Evolutionary conservation across 1,140 invertebrate species (phyloP).

Genomic region (Fopius arisanus): DNA sequence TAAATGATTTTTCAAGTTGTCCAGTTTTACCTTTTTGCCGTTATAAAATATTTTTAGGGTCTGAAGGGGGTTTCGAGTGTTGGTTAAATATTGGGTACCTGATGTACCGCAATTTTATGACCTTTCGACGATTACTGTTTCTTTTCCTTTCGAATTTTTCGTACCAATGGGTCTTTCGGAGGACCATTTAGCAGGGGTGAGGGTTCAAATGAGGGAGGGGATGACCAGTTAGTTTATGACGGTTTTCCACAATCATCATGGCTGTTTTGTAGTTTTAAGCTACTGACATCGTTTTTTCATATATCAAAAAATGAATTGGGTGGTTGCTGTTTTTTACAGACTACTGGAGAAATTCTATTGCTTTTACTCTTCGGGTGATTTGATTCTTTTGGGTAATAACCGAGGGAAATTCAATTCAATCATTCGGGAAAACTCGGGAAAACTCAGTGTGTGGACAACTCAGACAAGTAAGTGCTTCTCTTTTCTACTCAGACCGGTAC

Average conservation of each 20-base stretch:
- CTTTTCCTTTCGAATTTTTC: too few relatives aligned
- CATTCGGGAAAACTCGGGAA: not conserved
- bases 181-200: constrained; percentile 3
- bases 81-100: constrained; percentile 31
- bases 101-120: constrained; percentile 13
- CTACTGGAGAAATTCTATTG: too few relatives aligned
- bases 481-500: constrained; percentile 30
- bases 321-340: not conserved
- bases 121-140: not conserved
- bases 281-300: constrained; percentile 19
- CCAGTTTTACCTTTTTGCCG: not conserved
- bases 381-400: not conserved
- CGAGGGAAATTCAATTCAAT: not conserved
- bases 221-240: constrained; percentile 38
- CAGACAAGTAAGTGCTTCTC: constrained; percentile 35
- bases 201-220: too few relatives aligned
- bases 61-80: not conserved
- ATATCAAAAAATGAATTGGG: not conserved
- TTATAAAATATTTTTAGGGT: constrained; percentile 33
- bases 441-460: not conserved
- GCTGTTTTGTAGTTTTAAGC: not conserved
- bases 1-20: constrained; percentile 25
- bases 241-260: constrained; percentile 38
- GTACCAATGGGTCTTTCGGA: not conserved
- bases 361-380: not conserved